Conservation (phyloP, 2,888 invertebrate species). For the Campoplex capitator region DNA sequence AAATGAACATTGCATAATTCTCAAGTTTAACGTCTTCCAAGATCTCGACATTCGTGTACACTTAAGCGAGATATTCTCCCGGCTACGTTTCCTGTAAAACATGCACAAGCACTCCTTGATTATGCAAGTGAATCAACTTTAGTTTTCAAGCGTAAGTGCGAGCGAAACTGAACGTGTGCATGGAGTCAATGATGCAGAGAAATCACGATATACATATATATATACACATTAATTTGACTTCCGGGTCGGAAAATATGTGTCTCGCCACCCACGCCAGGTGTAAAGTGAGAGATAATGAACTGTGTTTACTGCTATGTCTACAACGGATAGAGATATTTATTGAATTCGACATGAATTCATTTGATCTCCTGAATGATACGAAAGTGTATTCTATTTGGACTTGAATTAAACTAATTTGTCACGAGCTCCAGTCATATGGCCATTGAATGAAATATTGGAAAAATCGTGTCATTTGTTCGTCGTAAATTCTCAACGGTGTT, state of each 20-base stretch:
- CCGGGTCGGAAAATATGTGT: constrained; percentile 54
- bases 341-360: not conserved
- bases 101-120: constrained; percentile 31
- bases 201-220: constrained; percentile 37
- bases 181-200: constrained; percentile 44
- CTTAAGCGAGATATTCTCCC: not conserved
- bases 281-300: constrained; percentile 14
- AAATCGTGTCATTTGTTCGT: not conserved
- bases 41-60: not conserved
- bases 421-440: not conserved
- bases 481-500: not conserved
- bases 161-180: not conserved
- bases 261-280: constrained; percentile 5
- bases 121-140: constrained; percentile 59
- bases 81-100: constrained; percentile 19
- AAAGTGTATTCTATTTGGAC: not conserved
- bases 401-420: not conserved
- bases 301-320: not conserved
- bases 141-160: constrained; percentile 21
- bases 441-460: not conserved
- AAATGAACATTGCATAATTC: not conserved
- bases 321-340: not conserved
- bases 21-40: not conserved
- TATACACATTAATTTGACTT: constrained; percentile 40
- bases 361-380: not conserved